phyloP scores from a whole-genome alignment of 2,113 vertebrate species.

The Myocastor coypus region DNA sequence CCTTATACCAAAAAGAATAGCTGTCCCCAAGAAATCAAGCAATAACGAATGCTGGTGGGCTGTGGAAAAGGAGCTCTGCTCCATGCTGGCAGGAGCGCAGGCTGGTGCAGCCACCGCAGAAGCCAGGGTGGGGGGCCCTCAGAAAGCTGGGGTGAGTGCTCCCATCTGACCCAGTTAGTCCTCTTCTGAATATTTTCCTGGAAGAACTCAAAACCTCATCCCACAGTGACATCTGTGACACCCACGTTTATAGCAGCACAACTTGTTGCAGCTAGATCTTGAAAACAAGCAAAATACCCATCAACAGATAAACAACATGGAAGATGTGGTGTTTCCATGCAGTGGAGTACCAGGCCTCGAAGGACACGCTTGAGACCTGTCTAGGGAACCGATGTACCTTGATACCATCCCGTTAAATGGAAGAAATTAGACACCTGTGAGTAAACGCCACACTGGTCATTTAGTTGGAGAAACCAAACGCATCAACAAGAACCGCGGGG shows the following conservation, averaged over 20 bases:
- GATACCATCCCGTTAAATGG: neutral
- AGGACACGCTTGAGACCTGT: neutral
- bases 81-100: no score
- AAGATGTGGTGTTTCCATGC: neutral
- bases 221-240: neutral
- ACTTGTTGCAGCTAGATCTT: neutral
- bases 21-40: neutral
- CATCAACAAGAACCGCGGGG: neutral
- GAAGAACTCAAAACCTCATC: neutral
- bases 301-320: neutral
- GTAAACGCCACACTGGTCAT: neutral
- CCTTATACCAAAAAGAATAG: neutral
- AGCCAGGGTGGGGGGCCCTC: neutral
- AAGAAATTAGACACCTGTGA: neutral
- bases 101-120: neutral
- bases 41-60: no score
- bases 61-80: no score
- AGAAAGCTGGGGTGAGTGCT: neutral
- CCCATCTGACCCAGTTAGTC: neutral
- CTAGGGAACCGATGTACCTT: neutral
- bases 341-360: neutral
- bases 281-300: neutral
- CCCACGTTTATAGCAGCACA: neutral
- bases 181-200: neutral
- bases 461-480: neutral